These are phyloP conservation scores for Luscinia megarhynchos DNA, from an alignment of 2,797 vertebrate species.

Conservation along the genomic window DNA sequence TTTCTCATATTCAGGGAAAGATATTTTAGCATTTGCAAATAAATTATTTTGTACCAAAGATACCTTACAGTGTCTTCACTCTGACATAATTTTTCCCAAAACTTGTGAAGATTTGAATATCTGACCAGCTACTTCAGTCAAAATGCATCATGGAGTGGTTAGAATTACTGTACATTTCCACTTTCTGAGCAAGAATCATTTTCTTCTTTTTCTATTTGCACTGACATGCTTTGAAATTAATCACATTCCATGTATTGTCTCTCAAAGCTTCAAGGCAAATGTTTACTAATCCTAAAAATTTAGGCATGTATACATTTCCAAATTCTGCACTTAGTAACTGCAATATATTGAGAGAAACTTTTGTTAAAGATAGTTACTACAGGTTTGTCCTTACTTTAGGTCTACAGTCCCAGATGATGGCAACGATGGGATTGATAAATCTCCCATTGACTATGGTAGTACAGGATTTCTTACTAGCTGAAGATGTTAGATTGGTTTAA, in stretches of 20 bases:
- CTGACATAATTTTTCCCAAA: not conserved
- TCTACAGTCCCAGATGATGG: not conserved
- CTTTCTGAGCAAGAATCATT: not conserved
- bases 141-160: not conserved
- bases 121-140: not conserved
- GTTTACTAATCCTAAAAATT: not conserved
- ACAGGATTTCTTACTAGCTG: not conserved
- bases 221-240: not conserved
- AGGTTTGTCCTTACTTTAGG: not conserved
- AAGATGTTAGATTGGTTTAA: not conserved
- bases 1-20: not conserved
- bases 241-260: not conserved
- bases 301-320: not conserved
- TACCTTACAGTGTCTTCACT: not conserved
- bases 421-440: not conserved
- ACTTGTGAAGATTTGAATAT: not conserved
- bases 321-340: not conserved
- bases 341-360: not conserved
- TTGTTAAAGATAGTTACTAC: not conserved
- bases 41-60: not conserved
- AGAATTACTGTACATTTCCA: not conserved
- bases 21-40: not conserved
- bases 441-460: not conserved
- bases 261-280: not conserved
- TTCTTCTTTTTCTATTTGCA: not conserved